Percentiles rank a stretch among this genome's conserved stretches.
These are phyloP conservation scores for Actinopyga echinites DNA, from an alignment of 53 echinoderm and acorn worm genomes.

Conservation along the genomic window DNA sequence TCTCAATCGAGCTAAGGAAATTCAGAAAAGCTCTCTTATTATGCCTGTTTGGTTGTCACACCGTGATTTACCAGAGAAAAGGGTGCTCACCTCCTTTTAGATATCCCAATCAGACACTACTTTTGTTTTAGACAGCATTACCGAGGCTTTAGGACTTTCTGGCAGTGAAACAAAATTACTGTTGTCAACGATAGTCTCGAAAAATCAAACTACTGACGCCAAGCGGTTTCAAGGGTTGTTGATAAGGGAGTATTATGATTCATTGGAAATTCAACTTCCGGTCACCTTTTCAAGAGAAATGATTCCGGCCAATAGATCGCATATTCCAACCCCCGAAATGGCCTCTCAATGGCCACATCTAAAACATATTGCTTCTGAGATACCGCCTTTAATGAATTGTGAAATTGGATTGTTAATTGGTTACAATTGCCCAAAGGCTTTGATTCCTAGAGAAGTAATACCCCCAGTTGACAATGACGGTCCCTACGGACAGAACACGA, in stretches of 20 bases:
- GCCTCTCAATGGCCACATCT: constrained; percentile 22
- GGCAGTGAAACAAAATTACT: constrained; percentile 19
- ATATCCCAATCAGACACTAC: constrained; percentile 61
- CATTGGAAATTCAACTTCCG: constrained; percentile 29
- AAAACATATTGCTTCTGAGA: constrained; percentile 20
- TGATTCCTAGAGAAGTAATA: constrained; percentile 2
- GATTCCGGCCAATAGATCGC: neutral
- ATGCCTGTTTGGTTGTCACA: constrained; percentile 38
- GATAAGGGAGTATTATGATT: constrained; percentile 27
- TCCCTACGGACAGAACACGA: constrained; percentile 48
- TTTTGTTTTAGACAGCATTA: constrained; percentile 46
- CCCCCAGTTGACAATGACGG: neutral
- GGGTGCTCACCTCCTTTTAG: constrained; percentile 43
- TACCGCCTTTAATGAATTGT: constrained; percentile 19
- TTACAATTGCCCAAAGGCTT: constrained; percentile 43
- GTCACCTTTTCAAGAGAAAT: neutral
- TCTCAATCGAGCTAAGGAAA: neutral
- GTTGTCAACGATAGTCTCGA: constrained; percentile 56
- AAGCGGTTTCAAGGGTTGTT: constrained; percentile 27
- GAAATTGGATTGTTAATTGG: constrained; percentile 51
- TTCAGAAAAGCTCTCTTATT: constrained; percentile 1
- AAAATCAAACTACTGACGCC: constrained; percentile 45
- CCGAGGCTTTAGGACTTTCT: constrained; percentile 10
- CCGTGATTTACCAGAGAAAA: neutral
- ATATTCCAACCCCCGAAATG: neutral